Base-by-base conservation (phyloP, 2,113 vertebrate genomes). In the Pleuronectes platessa region DNA sequence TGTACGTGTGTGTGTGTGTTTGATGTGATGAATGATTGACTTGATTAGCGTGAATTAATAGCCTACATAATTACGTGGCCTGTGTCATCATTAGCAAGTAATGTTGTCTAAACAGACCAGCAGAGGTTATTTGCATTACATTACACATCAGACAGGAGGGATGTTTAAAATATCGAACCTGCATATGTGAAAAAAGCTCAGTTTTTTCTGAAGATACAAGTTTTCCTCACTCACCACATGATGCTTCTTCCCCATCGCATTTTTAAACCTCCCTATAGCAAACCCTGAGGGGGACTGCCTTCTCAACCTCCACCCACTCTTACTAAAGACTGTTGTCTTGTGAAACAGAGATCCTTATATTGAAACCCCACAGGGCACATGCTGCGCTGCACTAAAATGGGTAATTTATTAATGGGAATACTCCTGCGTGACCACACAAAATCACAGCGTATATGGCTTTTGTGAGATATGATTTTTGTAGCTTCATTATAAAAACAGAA, bases 251-350 rank as follows among this genome's bases (percentile, higher is more conserved):
- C 17, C 17, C 14, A 8, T 49, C n/a, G 17, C 9, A 24, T 51
- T 67, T 58, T 51, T 5, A 78, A 58, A 68, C 8, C 18, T 54
- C 70, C 65, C 23, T 3, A n/a, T 24, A 61, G 76, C 76, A 51
- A 67, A 73, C 53, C 79, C 86, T 51, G 71, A 68, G 76, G 83
- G 71, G 51, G 83, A 75, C 66, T 68, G 31, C 53, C 76, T 42
- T 13, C 40, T 42, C 40, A 42, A 11, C 78, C 21, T 61, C 62
- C 74, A 71, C 20, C 20, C 20, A 63, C 31, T 40, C 64, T 51
- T 60, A 84, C 59, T 70, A 87, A 84, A 83, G 20, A 55, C 55
- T 21, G 59, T 45, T 76, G 65, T 42, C 40, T 42, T 12, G 40
- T 42, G 40, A 42, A 42, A 42, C 40, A 42, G 40, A 42, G 11